Evolutionary conservation across 2,797 vertebrate genomes (phyloP).

Genomic region (Leptatherina wallacei): DNA sequence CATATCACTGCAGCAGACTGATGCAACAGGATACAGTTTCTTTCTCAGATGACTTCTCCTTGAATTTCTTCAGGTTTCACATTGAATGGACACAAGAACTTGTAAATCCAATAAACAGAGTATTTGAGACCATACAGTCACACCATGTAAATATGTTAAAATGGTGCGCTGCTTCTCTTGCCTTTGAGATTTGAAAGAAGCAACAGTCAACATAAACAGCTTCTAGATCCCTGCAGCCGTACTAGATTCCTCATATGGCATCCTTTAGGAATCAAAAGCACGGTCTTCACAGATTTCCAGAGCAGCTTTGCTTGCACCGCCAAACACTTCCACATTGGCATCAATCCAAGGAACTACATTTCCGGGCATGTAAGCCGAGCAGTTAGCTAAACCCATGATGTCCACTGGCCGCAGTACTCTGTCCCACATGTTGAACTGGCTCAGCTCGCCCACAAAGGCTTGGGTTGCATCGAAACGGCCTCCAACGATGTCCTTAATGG

Average conservation of each 20-base stretch:
- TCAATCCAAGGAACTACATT: conserved; percentile 97
- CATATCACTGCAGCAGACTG: conserved; percentile 51
- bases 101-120: conserved; percentile 45
- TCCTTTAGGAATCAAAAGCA: conserved; percentile 91
- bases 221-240: conserved; percentile 27
- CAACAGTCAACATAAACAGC: conserved; percentile 56
- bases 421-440: conserved; percentile 99
- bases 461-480: conserved; percentile 97
- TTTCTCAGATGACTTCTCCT: conserved; percentile 49
- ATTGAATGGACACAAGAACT: conserved; percentile 34
- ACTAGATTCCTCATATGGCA: conserved; percentile 2
- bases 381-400: conserved; percentile 95
- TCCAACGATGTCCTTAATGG: conserved; percentile 91
- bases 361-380: conserved; percentile 96
- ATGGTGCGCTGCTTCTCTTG: conserved; percentile 47
- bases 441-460: conserved; percentile 97
- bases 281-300: conserved; percentile 96
- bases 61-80: conserved; percentile 37
- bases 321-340: conserved; percentile 93
- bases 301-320: conserved; percentile 92
- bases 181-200: conserved; percentile 54
- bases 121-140: conserved; percentile 36
- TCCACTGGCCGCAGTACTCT: conserved; percentile 91
- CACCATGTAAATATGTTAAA: conserved; percentile 51
- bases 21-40: conserved; percentile 42